Evolutionary conservation across 23 tunicate species (phyloP), one percentile per base, ranked within the genome.

Genomic region (Trididemnum nubilum): DNA sequence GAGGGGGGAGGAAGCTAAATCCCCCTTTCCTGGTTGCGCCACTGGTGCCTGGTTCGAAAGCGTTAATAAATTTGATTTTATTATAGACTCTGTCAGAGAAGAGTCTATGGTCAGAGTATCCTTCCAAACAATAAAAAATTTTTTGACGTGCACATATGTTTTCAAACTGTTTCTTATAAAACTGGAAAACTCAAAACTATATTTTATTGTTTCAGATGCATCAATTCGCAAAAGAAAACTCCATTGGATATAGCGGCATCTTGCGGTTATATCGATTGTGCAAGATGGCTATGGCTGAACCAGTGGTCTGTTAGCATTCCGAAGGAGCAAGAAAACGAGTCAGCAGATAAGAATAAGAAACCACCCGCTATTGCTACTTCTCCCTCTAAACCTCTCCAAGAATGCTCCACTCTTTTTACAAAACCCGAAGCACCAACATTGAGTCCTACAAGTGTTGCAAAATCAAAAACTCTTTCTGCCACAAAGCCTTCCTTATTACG

Each of bases 221-320:
- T 80, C 38, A 91, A 91, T 34, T 33, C 87, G 29, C 81, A 81
- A 23, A 80, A 72, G 22, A 69, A 77, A 25, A 72, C 90, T 0
- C 65, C 97, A 1, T 31, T 91, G 59, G 97, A 85, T 33, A 21
- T 91, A 3, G 97, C 97, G 18, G 87, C 76, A 3, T 34, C 74
- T 26, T 28, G 67, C 30, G 81, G 87, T 0, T 82, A 72, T 75
- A 73, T 91, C 37, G 97, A 91, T 19, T 91, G 90, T 40, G 97
- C 97, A 7, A 52, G 89, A 50, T 91, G 97, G 97, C 75, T 91
- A 33, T 91, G 97, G 97, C 63, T 91, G 5, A 86, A 91, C 65
- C 97, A 91, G 60, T 91, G 97, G 97, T 85, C 97, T 15, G 33
- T 76, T 33, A 66, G 67, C 37, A 76, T 81, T 22, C 82, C 96